A percentile compares a stretch with the other conserved stretches of the same genome.
phyloP scores from a whole-genome alignment of 2,113 vertebrate species.

The Podilymbus podiceps region DNA sequence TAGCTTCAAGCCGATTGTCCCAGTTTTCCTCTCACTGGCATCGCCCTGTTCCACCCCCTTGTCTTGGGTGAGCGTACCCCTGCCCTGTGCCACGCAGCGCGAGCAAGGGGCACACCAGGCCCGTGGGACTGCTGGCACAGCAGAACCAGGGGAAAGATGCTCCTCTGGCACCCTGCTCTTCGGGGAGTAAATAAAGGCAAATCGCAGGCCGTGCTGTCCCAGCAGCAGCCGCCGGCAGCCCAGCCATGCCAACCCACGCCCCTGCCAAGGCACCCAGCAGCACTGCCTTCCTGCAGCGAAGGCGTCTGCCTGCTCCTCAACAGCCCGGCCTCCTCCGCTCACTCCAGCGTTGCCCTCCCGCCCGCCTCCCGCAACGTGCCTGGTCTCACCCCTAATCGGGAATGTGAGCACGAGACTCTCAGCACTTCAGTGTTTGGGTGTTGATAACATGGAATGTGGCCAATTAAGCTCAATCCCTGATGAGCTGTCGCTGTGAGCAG shows the following conservation, averaged over 20 bases:
- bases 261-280: not conserved
- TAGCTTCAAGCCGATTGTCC: not conserved
- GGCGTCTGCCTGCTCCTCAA: fast-evolving
- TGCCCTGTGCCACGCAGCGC: fast-evolving
- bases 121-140: fast-evolving
- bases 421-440: not conserved
- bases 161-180: not conserved
- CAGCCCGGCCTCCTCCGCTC: not conserved
- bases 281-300: not conserved
- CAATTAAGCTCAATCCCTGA: not conserved
- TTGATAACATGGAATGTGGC: not conserved
- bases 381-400: not conserved
- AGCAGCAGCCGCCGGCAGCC: not conserved
- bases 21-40: not conserved
- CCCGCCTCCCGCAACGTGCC: not conserved
- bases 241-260: not conserved
- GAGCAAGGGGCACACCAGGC: not conserved
- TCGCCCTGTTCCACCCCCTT: not conserved
- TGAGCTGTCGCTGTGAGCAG: not conserved
- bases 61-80: fast-evolving
- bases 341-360: not conserved
- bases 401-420: not conserved
- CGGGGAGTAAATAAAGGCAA: not conserved
- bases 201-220: not conserved
- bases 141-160: not conserved